Evolutionary conservation across 1,140 invertebrate species (phyloP), one percentile per base, ranked within the genome.

Genomic region (Heliconius eleuchia): DNA sequence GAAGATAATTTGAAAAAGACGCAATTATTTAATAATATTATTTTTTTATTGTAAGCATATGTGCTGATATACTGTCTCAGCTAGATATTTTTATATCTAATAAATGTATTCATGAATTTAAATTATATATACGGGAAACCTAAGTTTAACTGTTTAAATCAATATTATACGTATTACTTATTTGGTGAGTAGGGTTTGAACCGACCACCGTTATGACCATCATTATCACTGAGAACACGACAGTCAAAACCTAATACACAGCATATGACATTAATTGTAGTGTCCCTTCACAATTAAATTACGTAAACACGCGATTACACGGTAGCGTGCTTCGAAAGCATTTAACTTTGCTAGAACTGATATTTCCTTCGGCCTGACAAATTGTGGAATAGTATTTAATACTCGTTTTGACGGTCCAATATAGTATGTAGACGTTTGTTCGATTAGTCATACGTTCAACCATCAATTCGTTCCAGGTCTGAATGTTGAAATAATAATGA

Each of bases 281-380:
- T 91, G 84, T 87, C 84, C 80, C 76, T 84, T 88, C 88, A 87
- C 89, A 82, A 85, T 88, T 84, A 87, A 88, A 86, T 87, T 84
- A 85, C 80, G 79, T 80, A 80, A 66, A 71, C 30, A 71, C 70
- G 70, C 30, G 18, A 71, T 19, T 39, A 39, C 34, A 71, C 30
- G 16, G 71, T 72, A 16, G 37, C 71, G 71, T 72, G 71, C n/a
- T 72, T 42, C 19, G 19, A n/a, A 72, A 39, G n/a, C 71, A 72
- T 72, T 72, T 72, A 42, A 72, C 37, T 37, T 39, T 39, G 2
- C 37, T 72, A 19, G 6, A 19, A 72, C 34, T 39, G 37, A 72
- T n/a, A 72, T 66, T 42, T 72, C 70, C 70, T 39, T 71, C 1
- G 70, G 34, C 8, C 71, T 72, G 71, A 72, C 71, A 72, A 72